A percentile compares a stretch with the other conserved stretches of the same genome.
These are phyloP conservation scores for Heteromyza rotundicornis DNA, from an alignment of 2,888 invertebrate species.

Conservation along the genomic window DNA sequence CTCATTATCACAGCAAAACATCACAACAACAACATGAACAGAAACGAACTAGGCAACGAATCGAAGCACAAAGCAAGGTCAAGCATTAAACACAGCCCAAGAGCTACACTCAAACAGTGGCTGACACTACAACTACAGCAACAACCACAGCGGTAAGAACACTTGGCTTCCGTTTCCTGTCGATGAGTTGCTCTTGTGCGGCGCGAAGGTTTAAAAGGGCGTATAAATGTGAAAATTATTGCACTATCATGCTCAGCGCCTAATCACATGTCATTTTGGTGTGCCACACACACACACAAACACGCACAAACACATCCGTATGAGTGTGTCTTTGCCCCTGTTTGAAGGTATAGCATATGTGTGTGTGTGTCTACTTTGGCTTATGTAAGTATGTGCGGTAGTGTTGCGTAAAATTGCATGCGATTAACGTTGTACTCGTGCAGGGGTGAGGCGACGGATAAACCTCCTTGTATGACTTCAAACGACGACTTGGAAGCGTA, in stretches of 20 bases:
- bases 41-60: no score
- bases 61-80: not conserved
- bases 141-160: not conserved
- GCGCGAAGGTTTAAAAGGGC: not conserved
- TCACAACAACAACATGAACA: not conserved
- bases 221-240: conserved; percentile 18
- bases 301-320: not conserved
- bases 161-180: conserved; percentile 16
- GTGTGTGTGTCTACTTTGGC: not conserved
- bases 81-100: not conserved
- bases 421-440: not conserved
- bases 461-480: not conserved
- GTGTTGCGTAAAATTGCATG: not conserved
- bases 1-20: not conserved
- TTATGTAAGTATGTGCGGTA: not conserved
- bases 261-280: conserved; percentile 17
- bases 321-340: no score
- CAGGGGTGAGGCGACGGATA: no score
- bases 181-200: not conserved
- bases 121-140: not conserved
- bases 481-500: not conserved
- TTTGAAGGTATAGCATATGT: not conserved
- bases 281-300: not conserved
- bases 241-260: conserved; percentile 15
- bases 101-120: not conserved